phyloP scores from a whole-genome alignment of 2,888 invertebrate genomes.

The Gibbula magus region DNA sequence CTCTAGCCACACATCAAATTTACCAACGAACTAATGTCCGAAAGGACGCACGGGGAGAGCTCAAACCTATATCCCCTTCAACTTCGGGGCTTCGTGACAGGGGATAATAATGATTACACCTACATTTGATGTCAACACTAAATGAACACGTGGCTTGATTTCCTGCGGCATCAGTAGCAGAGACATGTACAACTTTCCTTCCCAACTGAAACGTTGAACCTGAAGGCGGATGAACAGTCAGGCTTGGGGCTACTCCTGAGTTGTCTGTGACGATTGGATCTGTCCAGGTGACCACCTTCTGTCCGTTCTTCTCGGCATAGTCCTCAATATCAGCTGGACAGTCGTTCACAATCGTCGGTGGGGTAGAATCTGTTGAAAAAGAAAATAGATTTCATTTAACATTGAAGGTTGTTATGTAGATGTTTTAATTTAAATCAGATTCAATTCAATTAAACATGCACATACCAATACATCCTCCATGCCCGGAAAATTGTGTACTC shows the following conservation, averaged over 20 bases:
- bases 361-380: not conserved
- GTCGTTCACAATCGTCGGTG: not conserved
- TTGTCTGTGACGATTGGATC: not conserved
- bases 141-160: constrained; percentile 37
- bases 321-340: not conserved
- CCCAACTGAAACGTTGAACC: constrained; percentile 26
- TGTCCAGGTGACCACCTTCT: not conserved
- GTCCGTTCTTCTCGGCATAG: not conserved
- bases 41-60: too few relatives aligned
- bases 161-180: constrained; percentile 21
- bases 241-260: not conserved
- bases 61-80: too few relatives aligned
- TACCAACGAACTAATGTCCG: too few relatives aligned
- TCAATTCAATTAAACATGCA: not conserved
- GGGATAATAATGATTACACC: not conserved
- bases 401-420: too few relatives aligned
- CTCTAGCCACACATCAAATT: too few relatives aligned
- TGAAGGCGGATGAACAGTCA: constrained; percentile 16
- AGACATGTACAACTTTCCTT: constrained; percentile 22
- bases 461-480: not conserved
- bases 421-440: not conserved
- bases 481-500: not conserved
- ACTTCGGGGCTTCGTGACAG: too few relatives aligned
- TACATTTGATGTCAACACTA: constrained; percentile 31
- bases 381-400: too few relatives aligned